A percentile compares a stretch with the other conserved stretches of the same genome.
Conservation (phyloP, 2,888 invertebrate genomes). For the Mythimna pallens region DNA sequence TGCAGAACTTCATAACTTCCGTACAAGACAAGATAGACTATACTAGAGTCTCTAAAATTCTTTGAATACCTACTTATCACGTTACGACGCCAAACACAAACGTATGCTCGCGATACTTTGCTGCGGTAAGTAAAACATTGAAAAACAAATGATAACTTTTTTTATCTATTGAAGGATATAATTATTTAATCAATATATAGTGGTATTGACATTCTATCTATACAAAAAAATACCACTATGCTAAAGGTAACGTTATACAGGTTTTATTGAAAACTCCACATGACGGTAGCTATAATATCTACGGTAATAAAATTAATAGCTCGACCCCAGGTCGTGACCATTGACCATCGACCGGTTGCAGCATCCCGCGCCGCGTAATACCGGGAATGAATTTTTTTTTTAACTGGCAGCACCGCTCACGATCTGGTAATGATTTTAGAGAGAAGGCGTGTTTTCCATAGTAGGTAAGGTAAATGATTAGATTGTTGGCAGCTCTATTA, state of each 20-base stretch:
- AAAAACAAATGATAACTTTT: not conserved
- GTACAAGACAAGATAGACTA: not conserved
- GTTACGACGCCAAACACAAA: too few relatives aligned
- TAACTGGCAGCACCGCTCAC: slow-evolving; percentile 28
- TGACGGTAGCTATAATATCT: slow-evolving; percentile 11
- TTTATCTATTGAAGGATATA: not conserved
- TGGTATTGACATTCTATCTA: too few relatives aligned
- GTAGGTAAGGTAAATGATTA: slow-evolving; percentile 28
- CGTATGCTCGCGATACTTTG: too few relatives aligned
- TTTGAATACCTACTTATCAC: too few relatives aligned
- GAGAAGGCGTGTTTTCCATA: slow-evolving; percentile 32
- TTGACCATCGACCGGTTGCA: slow-evolving; percentile 29
- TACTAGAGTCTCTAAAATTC: not conserved
- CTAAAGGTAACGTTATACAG: not conserved
- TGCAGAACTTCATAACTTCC: too few relatives aligned
- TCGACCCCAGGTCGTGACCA: slow-evolving; percentile 54
- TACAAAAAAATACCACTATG: too few relatives aligned
- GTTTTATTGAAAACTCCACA: not conserved
- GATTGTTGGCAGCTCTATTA: slow-evolving; percentile 16
- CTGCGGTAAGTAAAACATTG: not conserved
- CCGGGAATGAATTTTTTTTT: slow-evolving; percentile 48
- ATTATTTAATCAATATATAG: too few relatives aligned
- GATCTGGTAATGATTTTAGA: slow-evolving; percentile 42
- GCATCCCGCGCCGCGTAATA: slow-evolving; percentile 56
- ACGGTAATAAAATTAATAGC: slow-evolving; percentile 46